Evolutionary conservation across 2,113 vertebrate species (phyloP).

Genomic region (Platysternon megacephalum): DNA sequence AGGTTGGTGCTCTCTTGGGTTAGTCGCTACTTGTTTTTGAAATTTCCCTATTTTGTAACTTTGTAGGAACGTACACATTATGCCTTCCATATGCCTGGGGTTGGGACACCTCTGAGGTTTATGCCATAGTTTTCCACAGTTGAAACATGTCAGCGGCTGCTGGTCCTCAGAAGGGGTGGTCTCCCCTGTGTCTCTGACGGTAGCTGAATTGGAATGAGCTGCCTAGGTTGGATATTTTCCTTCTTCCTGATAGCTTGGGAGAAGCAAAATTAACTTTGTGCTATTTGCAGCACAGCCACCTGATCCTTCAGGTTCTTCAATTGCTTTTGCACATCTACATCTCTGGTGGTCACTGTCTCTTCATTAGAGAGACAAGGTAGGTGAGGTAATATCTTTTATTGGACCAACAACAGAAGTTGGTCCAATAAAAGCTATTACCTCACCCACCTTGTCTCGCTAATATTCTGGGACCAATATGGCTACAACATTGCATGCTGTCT

Average conservation of each 20-base stretch:
- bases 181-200: background rate
- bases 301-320: background rate
- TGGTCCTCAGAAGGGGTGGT: background rate
- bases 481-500: background rate
- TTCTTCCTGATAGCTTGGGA: background rate
- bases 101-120: background rate
- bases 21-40: background rate
- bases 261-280: background rate
- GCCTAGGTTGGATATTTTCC: background rate
- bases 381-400: too few relatives aligned
- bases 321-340: background rate
- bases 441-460: background rate
- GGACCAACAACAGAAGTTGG: background rate
- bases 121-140: background rate
- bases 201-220: background rate
- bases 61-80: background rate
- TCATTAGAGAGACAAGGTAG: background rate
- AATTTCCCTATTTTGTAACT: background rate
- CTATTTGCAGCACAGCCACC: background rate
- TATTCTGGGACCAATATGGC: background rate
- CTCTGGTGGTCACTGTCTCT: background rate
- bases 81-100: background rate
- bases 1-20: background rate
- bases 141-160: background rate
- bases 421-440: background rate